Conservation (phyloP, 2,888 invertebrate genomes). For the Eubasilissa splendida region DNA sequence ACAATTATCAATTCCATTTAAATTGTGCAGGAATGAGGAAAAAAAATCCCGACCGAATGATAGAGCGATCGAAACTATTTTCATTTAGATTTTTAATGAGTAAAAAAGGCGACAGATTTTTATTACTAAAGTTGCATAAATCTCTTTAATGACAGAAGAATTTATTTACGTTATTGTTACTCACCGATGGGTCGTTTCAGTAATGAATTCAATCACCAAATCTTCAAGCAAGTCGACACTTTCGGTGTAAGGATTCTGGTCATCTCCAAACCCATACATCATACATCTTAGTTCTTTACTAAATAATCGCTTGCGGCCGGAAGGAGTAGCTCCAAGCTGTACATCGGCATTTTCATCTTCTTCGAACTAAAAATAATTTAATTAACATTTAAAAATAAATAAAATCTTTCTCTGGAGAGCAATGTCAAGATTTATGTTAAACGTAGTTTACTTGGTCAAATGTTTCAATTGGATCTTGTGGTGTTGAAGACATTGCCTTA, state of each 20-base stretch:
- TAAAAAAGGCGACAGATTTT: no score
- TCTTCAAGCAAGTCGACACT: conserved; percentile 98
- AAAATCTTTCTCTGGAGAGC: neutral
- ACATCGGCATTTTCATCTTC: conserved; percentile 82
- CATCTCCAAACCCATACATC: conserved; percentile 99
- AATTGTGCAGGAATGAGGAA: no score
- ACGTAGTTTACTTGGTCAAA: conserved; percentile 51
- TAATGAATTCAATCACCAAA: conserved; percentile 97
- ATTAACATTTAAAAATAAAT: neutral
- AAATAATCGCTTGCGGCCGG: conserved; percentile 87
- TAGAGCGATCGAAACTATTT: no score
- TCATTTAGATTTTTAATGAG: no score
- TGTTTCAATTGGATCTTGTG: conserved; percentile 51
- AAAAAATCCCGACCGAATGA: no score
- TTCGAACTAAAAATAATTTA: conserved; percentile 67
- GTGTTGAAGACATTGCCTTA: conserved; percentile 20
- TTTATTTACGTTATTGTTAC: no score
- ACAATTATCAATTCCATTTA: no score
- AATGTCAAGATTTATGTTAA: no score
- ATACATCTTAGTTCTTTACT: conserved; percentile 95
- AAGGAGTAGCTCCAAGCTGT: conserved; percentile 78
- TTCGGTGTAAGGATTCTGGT: conserved; percentile 98
- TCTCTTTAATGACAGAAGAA: no score
- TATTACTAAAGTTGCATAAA: no score
- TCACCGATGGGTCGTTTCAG: conserved; percentile 90